Base-by-base conservation (phyloP, 1,140 invertebrate genomes). In the Lerema accius region DNA sequence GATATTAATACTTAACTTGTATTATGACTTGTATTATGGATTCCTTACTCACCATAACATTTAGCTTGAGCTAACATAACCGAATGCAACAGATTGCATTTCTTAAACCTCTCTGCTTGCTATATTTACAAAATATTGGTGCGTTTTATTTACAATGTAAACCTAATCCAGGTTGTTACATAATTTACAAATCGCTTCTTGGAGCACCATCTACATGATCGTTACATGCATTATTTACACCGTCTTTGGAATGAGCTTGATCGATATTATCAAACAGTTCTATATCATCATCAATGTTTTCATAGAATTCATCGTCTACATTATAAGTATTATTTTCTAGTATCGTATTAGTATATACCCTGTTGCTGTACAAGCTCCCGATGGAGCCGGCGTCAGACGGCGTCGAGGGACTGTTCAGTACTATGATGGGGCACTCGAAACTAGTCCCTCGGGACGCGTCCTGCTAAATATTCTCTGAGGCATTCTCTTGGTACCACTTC, bases 371-470 rank as follows among this genome's bases (percentile, higher is more conserved):
- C 60, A 78, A 77, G 65, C 86, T 83, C 69, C 76, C 78, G 6
- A 76, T 77, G 55, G 78, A 82, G 45, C 65, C 65, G 4, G 71
- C 71, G 58, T 65, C 74, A 61, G 86, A 82, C 4, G 82, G 80
- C 10, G 86, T 87, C 45, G 86, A 89, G 73, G 88, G 86, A 64
- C 84, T 87, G 69, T 86, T 75, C 15, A 90, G 85, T 37, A 90
- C 78, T 48, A 90, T 88, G 19, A 83, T 60, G 14, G 88, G 88
- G 63, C 69, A 79, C 45, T 69, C 76, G 67, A 39, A 66, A 15
- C 50, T 58, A n/a, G 70, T 67, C 75, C 80, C 74, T 63, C 75
- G 46, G n/a, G 59, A 49, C 43, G 58, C 63, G 43, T 79, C 75
- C 74, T 84, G 87, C 87, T 90, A 90, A 83, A 90, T 88, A 43